Evolutionary conservation across 2,113 vertebrate genomes (phyloP).

Genomic region (Alectura lathami): DNA sequence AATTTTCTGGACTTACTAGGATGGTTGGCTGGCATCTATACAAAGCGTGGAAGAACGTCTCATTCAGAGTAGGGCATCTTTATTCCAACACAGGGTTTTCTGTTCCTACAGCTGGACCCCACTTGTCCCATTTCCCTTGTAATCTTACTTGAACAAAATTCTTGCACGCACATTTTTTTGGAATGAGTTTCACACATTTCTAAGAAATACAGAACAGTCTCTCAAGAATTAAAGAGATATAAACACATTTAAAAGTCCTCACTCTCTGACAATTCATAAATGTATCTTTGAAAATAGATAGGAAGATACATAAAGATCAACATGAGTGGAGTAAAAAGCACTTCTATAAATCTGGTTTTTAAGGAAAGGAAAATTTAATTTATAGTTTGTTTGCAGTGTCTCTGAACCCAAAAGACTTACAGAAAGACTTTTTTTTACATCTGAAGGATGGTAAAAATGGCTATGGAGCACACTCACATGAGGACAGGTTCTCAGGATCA

Average conservation of each 20-base stretch:
- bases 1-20: not conserved
- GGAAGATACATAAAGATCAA: not conserved
- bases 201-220: not conserved
- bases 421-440: not conserved
- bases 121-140: not conserved
- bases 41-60: not conserved
- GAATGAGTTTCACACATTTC: not conserved
- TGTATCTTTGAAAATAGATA: not conserved
- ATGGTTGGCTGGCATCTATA: not conserved
- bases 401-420: not conserved
- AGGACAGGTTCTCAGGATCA: not conserved
- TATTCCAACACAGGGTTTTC: not conserved
- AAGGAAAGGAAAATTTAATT: not conserved
- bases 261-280: not conserved
- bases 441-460: not conserved
- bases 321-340: not conserved
- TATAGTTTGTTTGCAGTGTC: not conserved
- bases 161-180: not conserved
- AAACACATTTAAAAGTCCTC: not conserved
- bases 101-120: fast-evolving
- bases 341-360: not conserved
- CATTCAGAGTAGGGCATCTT: not conserved
- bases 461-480: not conserved
- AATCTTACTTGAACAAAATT: not conserved
- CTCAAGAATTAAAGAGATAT: not conserved